A percentile compares a stretch with the other conserved stretches of the same genome.
Evolutionary conservation across 1,140 invertebrate species (phyloP).

Genomic region (Battus philenor): DNA sequence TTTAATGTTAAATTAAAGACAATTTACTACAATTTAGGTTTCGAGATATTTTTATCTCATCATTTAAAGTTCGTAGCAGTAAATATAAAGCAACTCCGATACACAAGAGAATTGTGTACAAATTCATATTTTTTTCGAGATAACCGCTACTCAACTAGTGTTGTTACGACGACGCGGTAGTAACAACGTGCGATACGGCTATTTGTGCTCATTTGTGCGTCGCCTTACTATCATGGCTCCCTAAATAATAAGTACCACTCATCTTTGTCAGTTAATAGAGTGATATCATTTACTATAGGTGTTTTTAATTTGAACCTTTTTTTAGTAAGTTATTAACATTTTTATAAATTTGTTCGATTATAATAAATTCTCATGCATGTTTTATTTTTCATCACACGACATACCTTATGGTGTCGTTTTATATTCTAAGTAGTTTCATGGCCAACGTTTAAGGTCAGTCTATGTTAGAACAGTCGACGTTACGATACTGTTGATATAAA

Average conservation of each 20-base stretch:
- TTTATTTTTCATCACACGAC: background rate
- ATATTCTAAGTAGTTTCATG: constrained; percentile 8
- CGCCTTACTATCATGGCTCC: constrained; percentile 35
- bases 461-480: background rate
- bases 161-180: constrained; percentile 27
- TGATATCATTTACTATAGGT: constrained; percentile 5
- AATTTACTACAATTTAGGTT: too few species aligned
- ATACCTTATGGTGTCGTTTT: background rate
- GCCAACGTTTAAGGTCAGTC: constrained; percentile 6
- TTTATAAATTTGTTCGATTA: background rate
- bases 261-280: constrained; percentile 3
- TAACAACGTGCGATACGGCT: constrained; percentile 39
- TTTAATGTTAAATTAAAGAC: too few species aligned
- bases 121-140: constrained; percentile 19
- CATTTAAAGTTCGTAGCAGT: too few species aligned
- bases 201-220: constrained; percentile 48
- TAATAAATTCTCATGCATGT: too few species aligned
- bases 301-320: background rate
- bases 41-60: too few species aligned
- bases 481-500: too few species aligned
- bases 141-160: constrained; percentile 30
- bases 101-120: too few species aligned
- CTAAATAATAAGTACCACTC: constrained; percentile 17
- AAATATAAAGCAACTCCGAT: too few species aligned
- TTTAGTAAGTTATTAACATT: background rate